Evolutionary conservation across 2,113 vertebrate genomes (phyloP), one percentile per base, ranked within the genome.

Genomic region (Mesoclemmys tuberculata): DNA sequence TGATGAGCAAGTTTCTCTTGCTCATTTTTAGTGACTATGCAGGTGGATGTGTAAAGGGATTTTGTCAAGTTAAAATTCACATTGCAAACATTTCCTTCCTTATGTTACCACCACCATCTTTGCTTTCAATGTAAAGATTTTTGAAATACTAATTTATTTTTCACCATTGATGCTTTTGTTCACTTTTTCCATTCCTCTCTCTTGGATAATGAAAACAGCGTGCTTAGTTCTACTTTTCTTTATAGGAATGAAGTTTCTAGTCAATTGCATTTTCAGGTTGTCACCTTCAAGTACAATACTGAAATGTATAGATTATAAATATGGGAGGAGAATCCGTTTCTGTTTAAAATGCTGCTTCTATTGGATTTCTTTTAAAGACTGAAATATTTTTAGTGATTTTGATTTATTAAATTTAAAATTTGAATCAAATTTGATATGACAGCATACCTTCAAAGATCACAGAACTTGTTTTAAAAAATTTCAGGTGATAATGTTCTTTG

Each of bases 11-110:
- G 3, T 10, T 90, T 91, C 87, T 90, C 90, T 86, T 68, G 35
- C 22, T 83, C 78, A 19, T 2, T 0, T 1, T 41, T 51, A n/a
- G 64, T 46, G 51, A 7, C 2, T 4, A 58, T 74, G 81, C 64
- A 86, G 78, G 64, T 88, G 80, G 83, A 82, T 58, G 41, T 48
- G 38, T 21, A 85, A 90, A 82, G n/a, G 90, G 46, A n/a, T 90
- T 83, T 85, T 83, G 77, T 75, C 58, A 93, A 93, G 92, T 92
- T 86, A 80, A 10, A 82, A 90, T 49, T 41, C 51, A 38, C 51
- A 89, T 74, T 55, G 91, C 74, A 94, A 96, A 90, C 83, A 94
- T 94, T 96, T 94, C 84, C 49, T 83, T 90, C 58, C 75, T 91
- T 77, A 14, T 44, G 24, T 77, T 77, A 71, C 35, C 46, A 46